These are phyloP conservation scores for Rhinichthys klamathensis DNA, from an alignment of 2,113 vertebrate species.

Conservation along the genomic window DNA sequence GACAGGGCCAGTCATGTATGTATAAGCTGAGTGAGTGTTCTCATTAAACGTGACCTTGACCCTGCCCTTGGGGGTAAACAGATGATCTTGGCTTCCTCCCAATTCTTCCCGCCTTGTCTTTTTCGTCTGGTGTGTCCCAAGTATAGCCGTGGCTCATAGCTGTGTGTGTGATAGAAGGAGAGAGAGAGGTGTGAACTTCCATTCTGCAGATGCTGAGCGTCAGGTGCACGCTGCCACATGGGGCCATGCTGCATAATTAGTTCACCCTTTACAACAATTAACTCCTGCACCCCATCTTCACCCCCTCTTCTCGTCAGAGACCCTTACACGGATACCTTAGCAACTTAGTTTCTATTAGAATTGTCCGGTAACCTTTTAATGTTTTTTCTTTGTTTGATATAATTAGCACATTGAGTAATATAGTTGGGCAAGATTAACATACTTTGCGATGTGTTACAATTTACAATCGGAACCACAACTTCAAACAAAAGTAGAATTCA, in stretches of 20 bases:
- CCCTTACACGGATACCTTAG: neutral
- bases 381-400: neutral
- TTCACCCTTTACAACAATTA: conserved; percentile 55
- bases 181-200: conserved; percentile 48
- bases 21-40: conserved; percentile 41
- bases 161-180: conserved; percentile 12
- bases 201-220: conserved; percentile 52
- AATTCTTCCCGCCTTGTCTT: conserved; percentile 24
- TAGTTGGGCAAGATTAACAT: neutral
- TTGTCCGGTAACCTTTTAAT: neutral
- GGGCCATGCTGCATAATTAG: conserved; percentile 53
- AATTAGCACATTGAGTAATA: neutral
- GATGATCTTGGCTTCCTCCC: conserved; percentile 47
- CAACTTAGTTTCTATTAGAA: conserved; percentile 25
- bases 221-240: conserved; percentile 45
- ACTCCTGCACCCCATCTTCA: conserved; percentile 39
- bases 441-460: neutral
- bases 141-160: conserved; percentile 34
- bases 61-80: conserved; percentile 45
- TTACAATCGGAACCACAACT: neutral
- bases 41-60: conserved; percentile 51
- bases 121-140: conserved; percentile 34
- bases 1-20: conserved; percentile 11
- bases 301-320: conserved; percentile 25
- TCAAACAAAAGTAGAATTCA: neutral